Evolutionary conservation across 2,113 vertebrate species (phyloP).

Genomic region (Labeo catla): DNA sequence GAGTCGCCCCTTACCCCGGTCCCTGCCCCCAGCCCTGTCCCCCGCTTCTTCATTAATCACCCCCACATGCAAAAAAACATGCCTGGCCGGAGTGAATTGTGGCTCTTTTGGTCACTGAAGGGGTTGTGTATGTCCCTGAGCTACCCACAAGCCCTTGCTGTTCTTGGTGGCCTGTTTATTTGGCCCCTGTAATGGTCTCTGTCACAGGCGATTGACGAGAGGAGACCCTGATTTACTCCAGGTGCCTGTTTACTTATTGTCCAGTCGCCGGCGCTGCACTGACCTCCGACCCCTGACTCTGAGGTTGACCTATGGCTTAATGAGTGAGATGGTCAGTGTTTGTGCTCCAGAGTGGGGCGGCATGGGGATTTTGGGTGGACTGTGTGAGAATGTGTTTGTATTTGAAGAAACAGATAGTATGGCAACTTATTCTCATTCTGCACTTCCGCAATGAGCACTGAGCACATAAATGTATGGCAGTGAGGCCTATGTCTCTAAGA

Average conservation of each 20-base stretch:
- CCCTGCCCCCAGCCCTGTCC: constrained; percentile 57
- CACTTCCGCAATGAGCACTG: neutral
- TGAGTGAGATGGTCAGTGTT: constrained; percentile 64
- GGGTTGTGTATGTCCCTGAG: constrained; percentile 54
- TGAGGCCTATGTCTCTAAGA: neutral
- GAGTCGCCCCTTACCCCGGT: constrained; percentile 36
- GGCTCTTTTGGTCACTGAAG: constrained; percentile 57
- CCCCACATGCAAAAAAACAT: constrained; percentile 57
- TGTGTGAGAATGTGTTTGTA: constrained; percentile 58
- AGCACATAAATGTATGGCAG: too few species aligned
- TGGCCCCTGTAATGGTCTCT: constrained; percentile 70
- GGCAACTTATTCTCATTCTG: neutral
- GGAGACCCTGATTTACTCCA: constrained; percentile 75
- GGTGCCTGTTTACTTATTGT: constrained; percentile 76
- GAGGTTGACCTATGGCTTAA: constrained; percentile 61
- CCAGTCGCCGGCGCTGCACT: constrained; percentile 70
- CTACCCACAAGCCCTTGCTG: constrained; percentile 68
- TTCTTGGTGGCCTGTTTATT: constrained; percentile 67
- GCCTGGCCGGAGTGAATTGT: constrained; percentile 63
- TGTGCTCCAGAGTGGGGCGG: constrained; percentile 62
- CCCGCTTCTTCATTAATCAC: constrained; percentile 71
- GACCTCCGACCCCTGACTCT: constrained; percentile 69
- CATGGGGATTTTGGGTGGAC: constrained; percentile 59
- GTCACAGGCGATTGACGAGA: constrained; percentile 70
- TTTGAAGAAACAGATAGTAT: neutral